phyloP scores from a whole-genome alignment of 2,113 vertebrate species.

The Periophthalmus modestus region DNA sequence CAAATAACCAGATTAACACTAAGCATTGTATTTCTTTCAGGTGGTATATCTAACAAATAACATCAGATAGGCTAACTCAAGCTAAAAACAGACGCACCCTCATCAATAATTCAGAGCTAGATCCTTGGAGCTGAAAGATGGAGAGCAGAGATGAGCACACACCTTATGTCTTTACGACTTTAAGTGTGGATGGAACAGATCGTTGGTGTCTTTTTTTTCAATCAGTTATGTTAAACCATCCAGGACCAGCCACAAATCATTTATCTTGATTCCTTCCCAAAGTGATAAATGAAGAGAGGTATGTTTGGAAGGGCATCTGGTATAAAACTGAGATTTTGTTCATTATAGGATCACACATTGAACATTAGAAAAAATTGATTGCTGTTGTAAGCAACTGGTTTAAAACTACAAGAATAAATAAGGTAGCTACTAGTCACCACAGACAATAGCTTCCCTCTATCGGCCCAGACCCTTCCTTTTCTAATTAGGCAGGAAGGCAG shows the following conservation, averaged over 20 bases:
- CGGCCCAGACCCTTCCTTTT: constrained; percentile 23
- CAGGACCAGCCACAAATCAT: too few species aligned
- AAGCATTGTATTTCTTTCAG: background rate
- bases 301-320: too few species aligned
- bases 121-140: constrained; percentile 58
- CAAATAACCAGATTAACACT: background rate
- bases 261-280: too few species aligned
- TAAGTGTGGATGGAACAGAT: background rate
- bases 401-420: background rate
- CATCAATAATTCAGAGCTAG: constrained; percentile 77
- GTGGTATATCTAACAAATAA: constrained; percentile 4
- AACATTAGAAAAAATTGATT: too few species aligned
- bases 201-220: too few species aligned
- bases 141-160: constrained; percentile 37
- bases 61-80: constrained; percentile 20
- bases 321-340: too few species aligned
- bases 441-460: constrained; percentile 5
- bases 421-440: background rate
- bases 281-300: background rate
- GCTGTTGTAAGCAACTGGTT: background rate
- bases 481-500: constrained; percentile 54
- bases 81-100: constrained; percentile 31
- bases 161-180: constrained; percentile 14
- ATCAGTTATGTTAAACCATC: too few species aligned
- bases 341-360: too few species aligned